These are phyloP conservation scores for Prosopocoilus inquinatus DNA, from an alignment of 2,888 invertebrate genomes.

Conservation along the genomic window DNA sequence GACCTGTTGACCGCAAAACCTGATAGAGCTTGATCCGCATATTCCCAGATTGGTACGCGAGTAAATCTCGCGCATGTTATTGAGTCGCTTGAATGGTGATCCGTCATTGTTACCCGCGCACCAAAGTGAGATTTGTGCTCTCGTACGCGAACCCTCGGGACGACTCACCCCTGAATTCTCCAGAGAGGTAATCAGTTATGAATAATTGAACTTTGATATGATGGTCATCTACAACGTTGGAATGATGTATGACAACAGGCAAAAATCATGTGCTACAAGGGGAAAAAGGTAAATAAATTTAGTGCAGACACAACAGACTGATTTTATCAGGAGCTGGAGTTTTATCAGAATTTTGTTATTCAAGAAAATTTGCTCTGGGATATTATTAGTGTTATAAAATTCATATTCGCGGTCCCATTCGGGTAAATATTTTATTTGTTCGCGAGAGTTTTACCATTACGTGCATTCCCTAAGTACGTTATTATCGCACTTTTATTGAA, in stretches of 20 bases:
- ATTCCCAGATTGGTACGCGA: not conserved
- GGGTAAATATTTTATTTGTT: not conserved
- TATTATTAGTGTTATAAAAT: too few species aligned
- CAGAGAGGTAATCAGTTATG: constrained; percentile 2
- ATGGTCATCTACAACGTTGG: not conserved
- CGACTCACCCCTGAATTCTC: not conserved
- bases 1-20: not conserved
- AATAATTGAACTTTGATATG: not conserved
- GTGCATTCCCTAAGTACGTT: not conserved
- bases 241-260: too few species aligned
- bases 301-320: too few species aligned
- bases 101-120: constrained; percentile 33
- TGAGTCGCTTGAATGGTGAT: constrained; percentile 19
- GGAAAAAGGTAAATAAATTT: too few species aligned
- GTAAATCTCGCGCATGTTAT: not conserved
- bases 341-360: too few species aligned
- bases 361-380: too few species aligned
- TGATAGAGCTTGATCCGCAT: constrained; percentile 1
- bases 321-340: too few species aligned
- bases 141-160: constrained; percentile 5
- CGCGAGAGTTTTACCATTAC: not conserved
- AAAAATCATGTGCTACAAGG: too few species aligned
- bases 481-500: constrained; percentile 1
- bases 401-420: too few species aligned
- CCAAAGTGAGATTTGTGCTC: constrained; percentile 44